Evolutionary conservation across 2,797 vertebrate genomes (phyloP), one percentile per base, ranked within the genome.

Genomic region (Corythornis leucogaster): DNA sequence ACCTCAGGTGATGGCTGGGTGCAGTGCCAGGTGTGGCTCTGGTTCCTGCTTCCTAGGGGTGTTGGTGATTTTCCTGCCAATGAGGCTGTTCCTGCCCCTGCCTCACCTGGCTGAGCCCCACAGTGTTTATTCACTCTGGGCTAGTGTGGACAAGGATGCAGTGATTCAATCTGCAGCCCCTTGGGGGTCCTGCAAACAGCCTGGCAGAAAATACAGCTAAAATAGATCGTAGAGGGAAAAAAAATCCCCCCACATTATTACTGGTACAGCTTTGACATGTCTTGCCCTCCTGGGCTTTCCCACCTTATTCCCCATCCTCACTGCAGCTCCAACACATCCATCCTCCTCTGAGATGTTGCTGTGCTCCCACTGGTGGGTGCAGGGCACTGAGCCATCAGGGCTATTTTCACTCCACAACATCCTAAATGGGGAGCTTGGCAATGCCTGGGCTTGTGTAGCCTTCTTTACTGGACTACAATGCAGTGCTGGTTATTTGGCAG

Each of bases 191-290:
- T 76, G 42, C 15, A 38, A 26, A 42, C 42, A 81, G 51, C 12
- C 26, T 67, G 58, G 22, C 38, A 38, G 43, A 55, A 55, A 74
- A n/a, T 3, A 67, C 25, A 42, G 15, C 20, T 73, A 31, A 67
- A 77, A 68, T 2, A 43, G 19, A 43, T 31, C 35, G 9, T 6
- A 74, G 18, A 30, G 9, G 43, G 38, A 61, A 43, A 79, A 13
- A 38, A 38, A 38, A 38, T 4, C 10, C 35, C 35, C 6, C 9
- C 7, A 5, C 8, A 15, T 53, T 15, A 57, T 43, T 54, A n/a
- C 17, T 45, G 4, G 28, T 28, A 24, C 0, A 2, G 20, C 26
- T 42, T 43, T 4, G 5, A 58, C 43, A 17, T 13, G 7, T 14
- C 59, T 61, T 5, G 0, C 46, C 9, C 16, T 68, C 33, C 16